Conservation (phyloP, 2,113 vertebrate species). For the Benitochromis conjunctus region DNA sequence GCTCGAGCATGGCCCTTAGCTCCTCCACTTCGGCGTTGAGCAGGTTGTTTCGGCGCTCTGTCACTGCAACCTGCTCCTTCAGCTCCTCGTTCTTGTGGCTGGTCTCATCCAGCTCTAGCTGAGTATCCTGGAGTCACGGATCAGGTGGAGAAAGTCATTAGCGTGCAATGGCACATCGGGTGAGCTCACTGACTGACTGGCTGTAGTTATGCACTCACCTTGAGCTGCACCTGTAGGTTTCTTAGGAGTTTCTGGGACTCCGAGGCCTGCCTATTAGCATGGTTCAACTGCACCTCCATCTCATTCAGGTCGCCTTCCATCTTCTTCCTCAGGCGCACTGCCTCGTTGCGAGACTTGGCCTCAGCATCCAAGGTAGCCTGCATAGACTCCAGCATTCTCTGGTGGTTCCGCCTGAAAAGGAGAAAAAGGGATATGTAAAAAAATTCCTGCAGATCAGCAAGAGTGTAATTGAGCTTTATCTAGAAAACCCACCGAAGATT, state of each 20-base stretch:
- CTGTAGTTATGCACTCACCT: constrained; percentile 70
- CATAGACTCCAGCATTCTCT: constrained; percentile 86
- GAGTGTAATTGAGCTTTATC: not conserved
- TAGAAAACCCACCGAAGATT: constrained; percentile 78
- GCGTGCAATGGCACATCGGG: not conserved
- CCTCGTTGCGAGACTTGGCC: constrained; percentile 86
- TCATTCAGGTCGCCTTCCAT: constrained; percentile 83
- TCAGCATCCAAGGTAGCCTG: constrained; percentile 87
- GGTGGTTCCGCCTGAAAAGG: constrained; percentile 81
- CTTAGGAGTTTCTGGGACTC: constrained; percentile 85
- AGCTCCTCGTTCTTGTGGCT: constrained; percentile 80
- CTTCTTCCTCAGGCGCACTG: constrained; percentile 88
- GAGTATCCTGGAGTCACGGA: constrained; percentile 76
- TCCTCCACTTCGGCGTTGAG: constrained; percentile 85
- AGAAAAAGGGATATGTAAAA: accelerated
- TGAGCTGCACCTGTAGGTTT: constrained; percentile 85
- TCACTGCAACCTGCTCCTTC: constrained; percentile 83
- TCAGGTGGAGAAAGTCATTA: too few species aligned
- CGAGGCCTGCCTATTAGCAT: constrained; percentile 81
- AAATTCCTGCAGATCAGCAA: not conserved
- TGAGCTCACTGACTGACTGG: not conserved
- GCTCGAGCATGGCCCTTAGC: constrained; percentile 80
- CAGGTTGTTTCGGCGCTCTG: constrained; percentile 83
- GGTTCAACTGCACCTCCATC: constrained; percentile 80
- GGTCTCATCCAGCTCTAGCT: constrained; percentile 86